A percentile compares a stretch with the other conserved stretches of the same genome.
phyloP scores from a whole-genome alignment of 2,113 vertebrate species.

The Gorilla gorilla region DNA sequence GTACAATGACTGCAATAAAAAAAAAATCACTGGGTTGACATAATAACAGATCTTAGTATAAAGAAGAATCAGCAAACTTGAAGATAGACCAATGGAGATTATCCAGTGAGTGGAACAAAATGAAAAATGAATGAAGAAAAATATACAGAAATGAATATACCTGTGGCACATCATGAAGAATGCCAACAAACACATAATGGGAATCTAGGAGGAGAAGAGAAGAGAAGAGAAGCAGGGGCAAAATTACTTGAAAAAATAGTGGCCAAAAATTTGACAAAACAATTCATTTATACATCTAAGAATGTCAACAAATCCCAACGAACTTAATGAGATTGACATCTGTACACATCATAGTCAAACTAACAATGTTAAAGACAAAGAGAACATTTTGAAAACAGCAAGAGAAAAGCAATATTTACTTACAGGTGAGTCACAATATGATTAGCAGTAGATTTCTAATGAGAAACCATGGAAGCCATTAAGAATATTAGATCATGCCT shows the following conservation, averaged over 20 bases:
- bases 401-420: not conserved
- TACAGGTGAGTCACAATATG: not conserved
- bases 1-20: not conserved
- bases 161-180: too few relatives aligned
- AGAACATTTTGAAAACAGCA: not conserved
- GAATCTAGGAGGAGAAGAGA: not conserved
- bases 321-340: not conserved
- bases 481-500: not conserved
- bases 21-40: not conserved
- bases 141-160: not conserved
- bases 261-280: not conserved
- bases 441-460: not conserved
- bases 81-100: not conserved
- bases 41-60: not conserved
- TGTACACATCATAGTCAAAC: not conserved
- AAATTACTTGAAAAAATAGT: not conserved
- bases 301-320: not conserved
- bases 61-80: not conserved
- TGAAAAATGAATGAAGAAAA: not conserved
- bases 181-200: not conserved
- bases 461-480: not conserved
- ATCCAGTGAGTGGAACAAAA: not conserved
- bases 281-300: not conserved
- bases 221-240: not conserved
- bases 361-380: not conserved